These are phyloP conservation scores for Lomographa bimaculata DNA, from an alignment of 2,888 invertebrate species.

Conservation along the genomic window DNA sequence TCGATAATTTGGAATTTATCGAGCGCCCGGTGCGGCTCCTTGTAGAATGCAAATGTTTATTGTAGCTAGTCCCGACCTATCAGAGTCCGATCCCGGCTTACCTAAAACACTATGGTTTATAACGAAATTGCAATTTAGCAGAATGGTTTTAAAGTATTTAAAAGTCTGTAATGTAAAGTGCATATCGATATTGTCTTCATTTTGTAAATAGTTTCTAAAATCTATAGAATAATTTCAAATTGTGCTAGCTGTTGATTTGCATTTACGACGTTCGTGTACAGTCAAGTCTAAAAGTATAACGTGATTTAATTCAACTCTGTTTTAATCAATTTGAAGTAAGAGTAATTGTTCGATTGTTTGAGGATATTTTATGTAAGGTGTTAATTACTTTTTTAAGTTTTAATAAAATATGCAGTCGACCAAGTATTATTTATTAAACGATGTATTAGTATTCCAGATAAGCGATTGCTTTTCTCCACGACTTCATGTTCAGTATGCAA, in stretches of 20 bases:
- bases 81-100: constrained; percentile 42
- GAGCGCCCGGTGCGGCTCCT: constrained; percentile 9
- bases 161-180: constrained; percentile 65
- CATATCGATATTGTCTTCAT: constrained; percentile 72
- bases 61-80: constrained; percentile 55
- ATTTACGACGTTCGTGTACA: no score
- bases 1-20: constrained; percentile 20
- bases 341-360: no score
- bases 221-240: no score
- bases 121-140: constrained; percentile 13
- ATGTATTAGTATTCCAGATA: constrained; percentile 39
- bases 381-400: no score
- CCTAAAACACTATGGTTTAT: constrained; percentile 12
- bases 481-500: no score
- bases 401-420: no score
- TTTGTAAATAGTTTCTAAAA: constrained; percentile 72
- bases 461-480: no score
- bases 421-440: neutral
- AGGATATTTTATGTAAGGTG: no score
- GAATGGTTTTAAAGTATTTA: constrained; percentile 40
- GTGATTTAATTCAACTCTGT: no score
- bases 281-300: no score
- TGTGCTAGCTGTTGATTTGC: no score
- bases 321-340: no score
- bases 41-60: constrained; percentile 25